Base-by-base conservation (phyloP, 2,797 vertebrate genomes). In the Clamator glandarius region DNA sequence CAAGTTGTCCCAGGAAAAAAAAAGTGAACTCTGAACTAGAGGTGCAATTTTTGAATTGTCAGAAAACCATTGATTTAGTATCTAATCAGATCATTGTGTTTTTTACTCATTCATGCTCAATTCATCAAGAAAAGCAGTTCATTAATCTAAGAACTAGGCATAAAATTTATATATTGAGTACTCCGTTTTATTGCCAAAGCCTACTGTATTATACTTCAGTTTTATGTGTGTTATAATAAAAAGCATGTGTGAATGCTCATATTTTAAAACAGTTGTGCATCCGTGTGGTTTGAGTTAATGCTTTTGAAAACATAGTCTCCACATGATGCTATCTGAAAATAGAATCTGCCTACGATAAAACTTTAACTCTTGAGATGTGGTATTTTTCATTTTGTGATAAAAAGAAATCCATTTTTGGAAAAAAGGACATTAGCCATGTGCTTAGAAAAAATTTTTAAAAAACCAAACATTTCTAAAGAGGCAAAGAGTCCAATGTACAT, bases 201-300 rank as follows among this genome's bases (percentile, higher is more conserved):
- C 90, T 97, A 97, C 97, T 96, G 93, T 94, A 97, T 93, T n/a
- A n/a, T 95, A 95, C 83, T 95, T 95, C 46, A 52, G 73, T 89
- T 97, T 96, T 96, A 95, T 97, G 95, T 94, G 91, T 13, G 6
- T 93, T 87, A 31, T 97, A 98, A 98, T 98, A 94, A 95, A 97
- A 98, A 95, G 81, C 97, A 98, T 87, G 80, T 98, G 97, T 91
- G 94, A 96, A 92, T 95, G 93, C 93, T 95, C 93, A 63, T 97
- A 79, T 96, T 97, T 97, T 95, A 97, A 97, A 97, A 86, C 96
- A 95, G 96, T 88, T 93, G 73, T 90, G 82, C 67, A 92, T 95
- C 90, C 94, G 93, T 96, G 93, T 98, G 97, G 97, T 98, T 97
- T 91, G 87, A 97, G 96, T 98, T 98, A 98, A 92, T 75, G 90